Evolutionary conservation across 2,888 invertebrate genomes (phyloP), one percentile per base, ranked within the genome.

Genomic region (Notocelia uddmanniana): DNA sequence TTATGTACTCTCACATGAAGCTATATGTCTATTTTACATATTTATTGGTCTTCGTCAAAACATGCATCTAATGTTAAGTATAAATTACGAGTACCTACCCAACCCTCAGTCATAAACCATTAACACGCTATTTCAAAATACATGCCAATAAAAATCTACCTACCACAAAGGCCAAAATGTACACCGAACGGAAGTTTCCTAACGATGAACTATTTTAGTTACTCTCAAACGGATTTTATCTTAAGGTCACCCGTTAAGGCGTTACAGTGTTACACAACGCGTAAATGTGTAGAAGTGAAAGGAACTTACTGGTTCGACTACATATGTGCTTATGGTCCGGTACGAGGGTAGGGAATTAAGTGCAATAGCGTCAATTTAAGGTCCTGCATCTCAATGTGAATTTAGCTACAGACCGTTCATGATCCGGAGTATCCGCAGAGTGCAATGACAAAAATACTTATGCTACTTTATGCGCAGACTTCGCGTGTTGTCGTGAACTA

Each of bases 241-340:
- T 81, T 75, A 80, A 87, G 86, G 87, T 86, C 81, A 77, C 73
- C 74, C 76, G 76, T 80, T 78, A 77, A 82, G 76, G 77, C 81
- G 82, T 78, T 83, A 80, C 76, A 76, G 31, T 76, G 76, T 88
- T 88, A 81, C 86, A 77, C 86, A 90, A 89, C 78, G 74, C 68
- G 77, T 76, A 78, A 76, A 82, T 80, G 80, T 80, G 79, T 80
- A 78, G 76, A 79, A 87, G 89, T 89, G 91, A 90, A 87, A 87
- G 87, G 86, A 85, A 77, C 67, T 76, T 48, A 67, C 54, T 60
- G 45, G 50, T 55, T 60, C 55, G 58, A 26, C 45, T 45, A 13
- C 50, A 64, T 50, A 23, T n/a, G 50, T 50, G 45, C 8, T n/a
- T 55, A 26, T n/a, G 5, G 52, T 41, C 41, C 21, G 34, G 19